phyloP scores from a whole-genome alignment of 1,140 invertebrate genomes.

The Amyelois transitella region DNA sequence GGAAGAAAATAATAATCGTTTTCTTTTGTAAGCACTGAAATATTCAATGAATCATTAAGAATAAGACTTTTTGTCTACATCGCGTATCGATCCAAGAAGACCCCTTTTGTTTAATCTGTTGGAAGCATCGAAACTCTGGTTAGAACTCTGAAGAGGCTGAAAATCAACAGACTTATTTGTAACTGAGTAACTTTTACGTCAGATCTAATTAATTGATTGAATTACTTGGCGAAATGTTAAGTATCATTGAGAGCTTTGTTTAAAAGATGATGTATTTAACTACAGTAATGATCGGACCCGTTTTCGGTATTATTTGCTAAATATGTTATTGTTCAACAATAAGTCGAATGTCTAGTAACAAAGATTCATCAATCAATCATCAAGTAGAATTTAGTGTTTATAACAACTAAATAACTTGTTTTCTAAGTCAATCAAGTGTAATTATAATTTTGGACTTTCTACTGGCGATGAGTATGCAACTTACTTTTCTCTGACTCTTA shows the following conservation, averaged over 20 bases:
- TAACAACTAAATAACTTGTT: too few species aligned
- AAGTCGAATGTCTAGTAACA: too few species aligned
- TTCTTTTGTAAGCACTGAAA: background rate
- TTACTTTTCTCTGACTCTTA: too few species aligned
- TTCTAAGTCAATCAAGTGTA: too few species aligned
- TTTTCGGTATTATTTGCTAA: background rate
- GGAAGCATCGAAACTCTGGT: too few species aligned
- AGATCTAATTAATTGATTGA: background rate
- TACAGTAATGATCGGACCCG: too few species aligned
- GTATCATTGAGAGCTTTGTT: background rate
- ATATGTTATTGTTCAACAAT: too few species aligned
- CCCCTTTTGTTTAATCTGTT: background rate
- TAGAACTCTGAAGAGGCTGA: background rate
- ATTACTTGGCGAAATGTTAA: background rate
- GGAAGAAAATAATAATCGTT: background rate
- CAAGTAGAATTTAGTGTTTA: too few species aligned
- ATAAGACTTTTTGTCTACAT: background rate
- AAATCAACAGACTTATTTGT: background rate
- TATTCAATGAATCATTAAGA: background rate
- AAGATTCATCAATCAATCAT: too few species aligned
- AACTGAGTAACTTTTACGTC: background rate
- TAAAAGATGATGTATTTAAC: background rate
- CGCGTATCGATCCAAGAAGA: background rate
- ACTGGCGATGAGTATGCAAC: too few species aligned
- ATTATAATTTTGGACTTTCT: too few species aligned